These are phyloP conservation scores for Corydoras maculifer DNA, from an alignment of 2,113 vertebrate species.

Conservation along the genomic window DNA sequence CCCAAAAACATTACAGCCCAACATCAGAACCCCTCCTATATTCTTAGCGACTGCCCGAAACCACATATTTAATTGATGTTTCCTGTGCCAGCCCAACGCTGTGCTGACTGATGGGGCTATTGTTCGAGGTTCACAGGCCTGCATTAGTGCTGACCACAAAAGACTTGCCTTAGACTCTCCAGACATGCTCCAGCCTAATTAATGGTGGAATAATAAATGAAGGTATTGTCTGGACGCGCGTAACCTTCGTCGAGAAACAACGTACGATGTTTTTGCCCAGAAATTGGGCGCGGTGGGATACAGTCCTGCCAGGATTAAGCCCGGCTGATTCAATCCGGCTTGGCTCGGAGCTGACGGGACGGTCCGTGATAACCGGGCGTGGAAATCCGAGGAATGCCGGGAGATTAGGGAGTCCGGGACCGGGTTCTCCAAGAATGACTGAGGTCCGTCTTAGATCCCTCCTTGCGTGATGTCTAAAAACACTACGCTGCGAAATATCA, in stretches of 20 bases:
- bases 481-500: too few relatives aligned
- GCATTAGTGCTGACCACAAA: slow-evolving; percentile 45
- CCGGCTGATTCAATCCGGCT: neutral
- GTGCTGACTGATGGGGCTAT: slow-evolving; percentile 39
- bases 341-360: slow-evolving; percentile 9
- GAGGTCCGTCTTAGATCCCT: slow-evolving; percentile 5
- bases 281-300: too few relatives aligned
- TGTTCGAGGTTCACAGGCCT: slow-evolving; percentile 30
- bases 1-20: too few relatives aligned
- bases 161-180: slow-evolving; percentile 38
- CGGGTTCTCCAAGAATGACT: slow-evolving; percentile 7
- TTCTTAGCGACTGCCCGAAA: too few relatives aligned
- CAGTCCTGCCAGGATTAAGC: neutral
- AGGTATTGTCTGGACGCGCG: slow-evolving; percentile 48
- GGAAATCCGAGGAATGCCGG: slow-evolving; percentile 28
- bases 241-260: neutral
- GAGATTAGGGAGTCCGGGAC: slow-evolving; percentile 18
- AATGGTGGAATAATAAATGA: slow-evolving; percentile 60
- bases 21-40: too few relatives aligned
- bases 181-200: slow-evolving; percentile 59
- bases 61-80: too few relatives aligned
- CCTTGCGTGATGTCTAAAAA: slow-evolving; percentile 18
- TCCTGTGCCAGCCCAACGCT: neutral
- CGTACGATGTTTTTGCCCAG: neutral
- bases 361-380: slow-evolving; percentile 24